These are phyloP conservation scores for Callochromis pleurospilus DNA, from an alignment of 2,113 vertebrate species.

Conservation along the genomic window DNA sequence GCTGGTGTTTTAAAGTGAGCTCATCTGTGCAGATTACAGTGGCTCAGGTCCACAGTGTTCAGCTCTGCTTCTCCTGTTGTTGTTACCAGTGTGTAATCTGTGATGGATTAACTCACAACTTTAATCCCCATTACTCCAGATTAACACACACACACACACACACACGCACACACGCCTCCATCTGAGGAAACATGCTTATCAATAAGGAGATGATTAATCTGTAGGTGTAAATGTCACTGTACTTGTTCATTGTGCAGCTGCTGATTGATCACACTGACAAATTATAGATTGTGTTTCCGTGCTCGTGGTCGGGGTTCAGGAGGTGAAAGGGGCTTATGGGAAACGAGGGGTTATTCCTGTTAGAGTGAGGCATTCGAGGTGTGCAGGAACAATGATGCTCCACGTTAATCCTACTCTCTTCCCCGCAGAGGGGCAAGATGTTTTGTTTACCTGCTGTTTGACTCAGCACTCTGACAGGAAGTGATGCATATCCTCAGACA, in stretches of 20 bases:
- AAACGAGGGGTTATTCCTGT: background rate
- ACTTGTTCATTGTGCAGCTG: background rate
- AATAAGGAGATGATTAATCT: background rate
- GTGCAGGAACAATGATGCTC: background rate
- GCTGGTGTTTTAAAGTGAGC: background rate
- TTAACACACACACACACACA: background rate
- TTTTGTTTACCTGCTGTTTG: background rate
- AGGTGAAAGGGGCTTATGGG: background rate
- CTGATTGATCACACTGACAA: background rate
- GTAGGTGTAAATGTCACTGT: background rate
- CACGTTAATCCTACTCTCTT: background rate
- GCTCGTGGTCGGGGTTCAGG: background rate
- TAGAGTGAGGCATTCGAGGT: background rate
- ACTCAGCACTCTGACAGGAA: background rate
- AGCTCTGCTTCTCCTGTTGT: background rate
- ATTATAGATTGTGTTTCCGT: background rate
- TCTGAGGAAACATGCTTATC: background rate
- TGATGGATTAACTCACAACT: background rate
- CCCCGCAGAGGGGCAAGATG: background rate
- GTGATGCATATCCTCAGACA: background rate
- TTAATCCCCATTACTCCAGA: conserved; percentile 16
- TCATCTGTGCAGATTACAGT: background rate
- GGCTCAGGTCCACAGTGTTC: background rate
- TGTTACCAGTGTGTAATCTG: background rate
- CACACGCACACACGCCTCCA: background rate